These are phyloP conservation scores for Phrynosoma blainvillii DNA, from an alignment of 2,113 vertebrate species.

Conservation along the genomic window DNA sequence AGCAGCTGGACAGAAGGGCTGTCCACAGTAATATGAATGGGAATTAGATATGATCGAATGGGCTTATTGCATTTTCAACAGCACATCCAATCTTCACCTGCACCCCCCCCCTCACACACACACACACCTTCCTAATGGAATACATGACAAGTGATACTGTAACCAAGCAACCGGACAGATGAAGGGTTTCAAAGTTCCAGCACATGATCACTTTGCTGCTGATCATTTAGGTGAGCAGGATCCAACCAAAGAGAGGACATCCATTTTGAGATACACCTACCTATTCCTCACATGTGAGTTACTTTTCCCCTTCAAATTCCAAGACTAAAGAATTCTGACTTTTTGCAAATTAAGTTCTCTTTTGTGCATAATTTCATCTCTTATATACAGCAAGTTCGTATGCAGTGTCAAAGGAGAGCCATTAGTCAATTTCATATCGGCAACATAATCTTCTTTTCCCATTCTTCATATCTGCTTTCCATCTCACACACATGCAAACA, in stretches of 20 bases:
- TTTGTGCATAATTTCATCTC: conserved; percentile 20
- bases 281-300: neutral
- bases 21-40: conserved; percentile 78
- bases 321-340: conserved; percentile 29
- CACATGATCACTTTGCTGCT: conserved; percentile 55
- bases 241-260: conserved; percentile 35
- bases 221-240: conserved; percentile 49
- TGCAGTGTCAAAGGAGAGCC: conserved; percentile 50
- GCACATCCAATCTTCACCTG: conserved; percentile 71
- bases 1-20: conserved; percentile 83
- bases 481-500: neutral
- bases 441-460: neutral
- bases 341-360: neutral
- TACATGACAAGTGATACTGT: conserved; percentile 79
- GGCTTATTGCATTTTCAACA: conserved; percentile 73
- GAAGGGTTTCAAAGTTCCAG: conserved; percentile 78
- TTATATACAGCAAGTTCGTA: neutral
- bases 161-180: conserved; percentile 79
- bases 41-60: conserved; percentile 80
- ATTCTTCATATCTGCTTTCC: neutral
- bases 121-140: conserved; percentile 60
- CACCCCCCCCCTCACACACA: conserved; percentile 32
- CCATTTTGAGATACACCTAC: conserved; percentile 45
- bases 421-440: conserved; percentile 36
- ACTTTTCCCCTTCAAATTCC: neutral